Evolutionary conservation across 2,113 vertebrate genomes (phyloP).

Genomic region (Phyllostomus hastatus): DNA sequence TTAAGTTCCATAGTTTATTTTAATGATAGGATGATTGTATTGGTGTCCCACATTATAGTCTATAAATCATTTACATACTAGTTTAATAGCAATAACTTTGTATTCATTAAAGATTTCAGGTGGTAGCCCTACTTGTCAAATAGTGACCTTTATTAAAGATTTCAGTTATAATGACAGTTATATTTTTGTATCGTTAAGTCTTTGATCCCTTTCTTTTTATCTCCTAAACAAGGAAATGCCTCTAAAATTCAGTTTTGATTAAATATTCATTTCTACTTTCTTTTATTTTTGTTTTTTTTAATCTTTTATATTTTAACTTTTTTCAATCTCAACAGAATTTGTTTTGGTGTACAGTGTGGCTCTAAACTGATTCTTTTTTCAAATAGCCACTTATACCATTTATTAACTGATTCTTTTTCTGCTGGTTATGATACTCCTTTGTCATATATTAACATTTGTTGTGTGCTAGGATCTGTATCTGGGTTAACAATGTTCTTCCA

Average conservation of each 20-base stretch:
- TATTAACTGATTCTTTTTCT: neutral
- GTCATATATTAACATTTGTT: neutral
- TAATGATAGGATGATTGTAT: neutral
- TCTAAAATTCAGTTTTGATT: conserved; percentile 7
- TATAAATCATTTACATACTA: neutral
- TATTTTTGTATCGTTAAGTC: neutral
- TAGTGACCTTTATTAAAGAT: conserved; percentile 36
- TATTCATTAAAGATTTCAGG: neutral
- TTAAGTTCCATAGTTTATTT: conserved; percentile 45
- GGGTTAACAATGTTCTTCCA: neutral
- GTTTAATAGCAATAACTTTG: conserved; percentile 22
- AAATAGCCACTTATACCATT: neutral
- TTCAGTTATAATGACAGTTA: neutral
- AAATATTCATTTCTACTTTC: conserved; percentile 1
- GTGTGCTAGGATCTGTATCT: neutral
- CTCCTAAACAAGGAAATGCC: neutral
- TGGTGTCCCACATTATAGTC: neutral
- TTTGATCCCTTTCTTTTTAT: neutral
- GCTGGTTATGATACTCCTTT: neutral
- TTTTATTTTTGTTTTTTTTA: neutral
- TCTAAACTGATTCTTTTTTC: neutral
- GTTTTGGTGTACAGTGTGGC: neutral
- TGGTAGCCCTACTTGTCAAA: conserved; percentile 18
- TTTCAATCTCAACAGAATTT: neutral
- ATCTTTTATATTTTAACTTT: neutral